phyloP scores from a whole-genome alignment of 2,888 invertebrate genomes.

The Metallyticus violacea region DNA sequence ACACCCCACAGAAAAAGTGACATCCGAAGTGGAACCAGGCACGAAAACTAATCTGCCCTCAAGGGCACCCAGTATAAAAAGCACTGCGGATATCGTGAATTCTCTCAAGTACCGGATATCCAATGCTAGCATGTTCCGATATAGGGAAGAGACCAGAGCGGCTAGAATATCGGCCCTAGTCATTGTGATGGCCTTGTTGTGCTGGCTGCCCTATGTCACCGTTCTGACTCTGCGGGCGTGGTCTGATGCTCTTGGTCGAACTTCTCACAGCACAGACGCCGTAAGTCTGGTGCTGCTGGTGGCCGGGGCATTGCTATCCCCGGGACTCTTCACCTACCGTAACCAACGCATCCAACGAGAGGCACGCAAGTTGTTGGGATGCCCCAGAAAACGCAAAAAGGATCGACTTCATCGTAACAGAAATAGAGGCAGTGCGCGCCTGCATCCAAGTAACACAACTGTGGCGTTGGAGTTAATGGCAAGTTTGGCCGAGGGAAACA shows the following conservation, averaged over 20 bases:
- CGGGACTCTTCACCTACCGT: constrained; percentile 74
- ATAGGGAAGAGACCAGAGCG: constrained; percentile 85
- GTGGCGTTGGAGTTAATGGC: background rate
- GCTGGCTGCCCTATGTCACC: constrained; percentile 55
- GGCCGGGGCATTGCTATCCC: constrained; percentile 64
- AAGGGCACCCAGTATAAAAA: background rate
- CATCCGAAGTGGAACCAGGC: background rate
- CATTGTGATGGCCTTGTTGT: constrained; percentile 62
- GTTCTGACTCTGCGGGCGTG: constrained; percentile 42
- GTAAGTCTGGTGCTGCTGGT: constrained; percentile 49
- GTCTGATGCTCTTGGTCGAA: constrained; percentile 42
- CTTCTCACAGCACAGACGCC: constrained; percentile 38
- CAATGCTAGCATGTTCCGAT: constrained; percentile 78
- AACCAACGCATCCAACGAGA: constrained; percentile 64
- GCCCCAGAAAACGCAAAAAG: background rate
- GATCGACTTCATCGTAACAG: background rate
- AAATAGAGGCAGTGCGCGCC: constrained; percentile 38
- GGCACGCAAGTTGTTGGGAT: constrained; percentile 51
- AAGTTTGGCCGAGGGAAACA: background rate
- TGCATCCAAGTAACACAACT: constrained; percentile 44
- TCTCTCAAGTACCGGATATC: constrained; percentile 76
- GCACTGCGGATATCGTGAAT: constrained; percentile 54
- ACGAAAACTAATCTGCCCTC: background rate
- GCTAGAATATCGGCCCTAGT: constrained; percentile 82
- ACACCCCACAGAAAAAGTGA: background rate